These are phyloP conservation scores for Seriola dumerili DNA, from an alignment of 2,113 vertebrate species.

Conservation along the genomic window DNA sequence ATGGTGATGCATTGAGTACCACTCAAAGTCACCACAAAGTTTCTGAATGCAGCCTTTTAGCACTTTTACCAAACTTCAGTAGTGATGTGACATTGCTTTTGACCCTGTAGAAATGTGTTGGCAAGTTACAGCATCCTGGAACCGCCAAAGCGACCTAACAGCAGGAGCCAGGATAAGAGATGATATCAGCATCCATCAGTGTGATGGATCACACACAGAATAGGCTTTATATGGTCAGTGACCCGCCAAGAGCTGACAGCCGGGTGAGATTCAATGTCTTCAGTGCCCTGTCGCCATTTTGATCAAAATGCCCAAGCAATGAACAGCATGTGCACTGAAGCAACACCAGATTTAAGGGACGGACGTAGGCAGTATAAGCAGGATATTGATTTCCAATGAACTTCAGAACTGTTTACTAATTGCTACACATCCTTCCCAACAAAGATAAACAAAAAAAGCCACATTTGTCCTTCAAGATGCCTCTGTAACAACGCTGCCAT, in stretches of 20 bases:
- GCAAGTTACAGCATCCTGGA: conserved; percentile 35
- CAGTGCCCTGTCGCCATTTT: conserved; percentile 26
- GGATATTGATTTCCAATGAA: conserved; percentile 48
- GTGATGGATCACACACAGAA: conserved; percentile 61
- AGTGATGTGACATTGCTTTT: conserved; percentile 41
- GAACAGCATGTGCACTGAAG: conserved; percentile 8
- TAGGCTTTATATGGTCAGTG: conserved; percentile 51
- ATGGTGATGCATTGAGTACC: conserved; percentile 26
- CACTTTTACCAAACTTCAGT: conserved; percentile 30
- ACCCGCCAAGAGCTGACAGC: conserved; percentile 42
- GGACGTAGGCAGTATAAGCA: neutral
- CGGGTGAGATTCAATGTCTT: conserved; percentile 43
- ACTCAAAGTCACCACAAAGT: conserved; percentile 46
- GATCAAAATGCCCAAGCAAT: conserved; percentile 36
- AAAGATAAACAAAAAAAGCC: conserved; percentile 7
- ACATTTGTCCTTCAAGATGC: conserved; percentile 1
- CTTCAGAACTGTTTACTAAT: conserved; percentile 18
- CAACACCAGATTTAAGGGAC: conserved; percentile 13
- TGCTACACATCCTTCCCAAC: neutral
- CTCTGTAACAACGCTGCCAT: neutral
- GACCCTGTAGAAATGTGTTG: conserved; percentile 60
- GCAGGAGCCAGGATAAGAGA: conserved; percentile 61
- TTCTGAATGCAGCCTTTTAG: conserved; percentile 43
- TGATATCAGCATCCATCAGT: conserved; percentile 72
- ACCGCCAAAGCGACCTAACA: conserved; percentile 36